Evolutionary conservation across 2,888 invertebrate genomes (phyloP), one percentile per base, ranked within the genome.

Genomic region (Volucella zonaria): DNA sequence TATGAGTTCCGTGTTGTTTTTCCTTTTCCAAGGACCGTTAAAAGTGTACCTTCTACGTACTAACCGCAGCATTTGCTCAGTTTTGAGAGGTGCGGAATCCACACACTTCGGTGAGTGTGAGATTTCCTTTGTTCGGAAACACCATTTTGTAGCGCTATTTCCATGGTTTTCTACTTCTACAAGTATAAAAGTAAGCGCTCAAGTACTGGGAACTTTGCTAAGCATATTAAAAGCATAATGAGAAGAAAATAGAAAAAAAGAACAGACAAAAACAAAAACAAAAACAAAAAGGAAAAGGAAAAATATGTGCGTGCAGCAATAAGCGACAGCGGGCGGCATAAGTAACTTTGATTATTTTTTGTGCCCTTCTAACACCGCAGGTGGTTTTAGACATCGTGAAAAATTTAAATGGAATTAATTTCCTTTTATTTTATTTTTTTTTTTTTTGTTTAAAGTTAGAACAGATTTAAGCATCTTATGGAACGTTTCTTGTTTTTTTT

Each of bases 111-210:
- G 59, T 59, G 51, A 49, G 49, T 56, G 66, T 40, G 31, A 43
- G 49, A 15, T 67, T 14, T 54, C 52, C 12, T 79, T 79, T 82
- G 62, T 78, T 23, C n/a, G 74, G 49, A 58, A 79, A 70, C 59
- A 78, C 68, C 73, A 54, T 79, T 78, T 74, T 78, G 67, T 78
- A 74, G 75, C 70, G 70, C 64, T 42, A 64, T 68, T 82, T 70
- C 42, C 62, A 62, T 70, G 54, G 42, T 47, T 61, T 62, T 70
- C 52, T 23, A 23, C 18, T 62, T 70, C 52, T 23, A 23, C 18
- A 23, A 23, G 18, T 38, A 54, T 49, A 15, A 31, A 9, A 49
- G 31, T 8, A 43, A 62, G 67, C 68, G 45, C 31, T 61, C n/a
- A 40, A 54, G 54, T 47, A 58, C 62, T 47, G 1, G 56, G 42